phyloP scores from a whole-genome alignment of 2,797 vertebrate genomes.

The Sarcoramphus papa region DNA sequence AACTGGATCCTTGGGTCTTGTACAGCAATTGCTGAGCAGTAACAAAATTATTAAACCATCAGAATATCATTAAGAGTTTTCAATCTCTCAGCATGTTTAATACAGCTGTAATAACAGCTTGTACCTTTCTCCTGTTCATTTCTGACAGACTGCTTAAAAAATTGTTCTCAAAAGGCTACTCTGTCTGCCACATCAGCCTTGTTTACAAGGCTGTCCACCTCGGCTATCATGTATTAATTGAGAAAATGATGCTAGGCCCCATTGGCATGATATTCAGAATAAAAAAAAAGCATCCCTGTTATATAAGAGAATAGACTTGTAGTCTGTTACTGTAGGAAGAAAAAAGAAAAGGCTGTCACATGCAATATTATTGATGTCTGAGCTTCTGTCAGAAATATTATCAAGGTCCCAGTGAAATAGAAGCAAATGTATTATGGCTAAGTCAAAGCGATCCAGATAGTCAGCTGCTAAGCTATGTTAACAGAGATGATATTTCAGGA shows the following conservation, averaged over 20 bases:
- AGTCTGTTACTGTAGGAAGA: background rate
- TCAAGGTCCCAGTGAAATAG: background rate
- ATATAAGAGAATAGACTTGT: background rate
- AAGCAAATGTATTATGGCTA: background rate
- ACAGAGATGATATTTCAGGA: background rate
- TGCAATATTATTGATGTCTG: background rate
- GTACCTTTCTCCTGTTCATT: background rate
- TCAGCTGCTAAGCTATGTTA: background rate
- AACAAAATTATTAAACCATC: background rate
- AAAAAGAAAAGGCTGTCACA: background rate
- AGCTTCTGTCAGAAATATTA: background rate
- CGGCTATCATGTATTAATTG: background rate
- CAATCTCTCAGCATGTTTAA: background rate
- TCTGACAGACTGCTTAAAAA: background rate
- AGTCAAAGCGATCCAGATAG: background rate
- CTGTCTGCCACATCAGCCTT: background rate
- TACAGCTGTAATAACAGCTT: background rate
- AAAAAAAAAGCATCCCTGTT: background rate
- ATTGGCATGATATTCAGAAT: background rate
- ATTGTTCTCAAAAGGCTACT: background rate
- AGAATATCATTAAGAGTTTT: background rate
- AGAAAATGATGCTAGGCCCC: background rate
- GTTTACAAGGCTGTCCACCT: background rate
- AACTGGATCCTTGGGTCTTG: background rate
- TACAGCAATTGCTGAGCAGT: background rate